Evolutionary conservation across 1,140 invertebrate genomes (phyloP), one percentile per base, ranked within the genome.

Genomic region (Ridgeia piscesae): DNA sequence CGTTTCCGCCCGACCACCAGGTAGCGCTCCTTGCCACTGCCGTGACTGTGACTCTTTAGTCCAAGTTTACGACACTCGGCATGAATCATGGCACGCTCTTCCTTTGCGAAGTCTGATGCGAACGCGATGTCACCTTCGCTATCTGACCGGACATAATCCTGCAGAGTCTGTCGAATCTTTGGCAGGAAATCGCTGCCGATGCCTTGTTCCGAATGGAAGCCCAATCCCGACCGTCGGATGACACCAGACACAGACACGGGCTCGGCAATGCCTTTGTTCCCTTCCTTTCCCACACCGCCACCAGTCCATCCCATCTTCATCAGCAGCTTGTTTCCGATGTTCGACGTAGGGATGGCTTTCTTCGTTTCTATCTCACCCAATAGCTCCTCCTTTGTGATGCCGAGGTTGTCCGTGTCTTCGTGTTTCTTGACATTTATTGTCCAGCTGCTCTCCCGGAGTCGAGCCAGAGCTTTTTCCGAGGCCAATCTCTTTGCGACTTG

Each of bases 241-340:
- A 95, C 94, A 88, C 92, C 93, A 31, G 93, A 94, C 4, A 94
- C 93, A n/a, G 92, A 92, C 0, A 97, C 96, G 50, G 97, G 97
- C 92, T 97, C 97, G 6, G 96, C 95, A n/a, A 97, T 97, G 35
- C 98, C 98, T 93, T 97, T 97, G 27, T 97, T 96, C 0, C 94
- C 95, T 31, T 97, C 96, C 93, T 97, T 97, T 0, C 98, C 98
- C 88, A 98, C 95, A 0, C 97, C 97, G 50, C 97, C 97, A 35
- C 98, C 98, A 35, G 96, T 96, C 98, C 98, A 98, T 0, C 98
- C 98, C 98, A 98, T 98, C 93, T 97, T 95, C 93, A 97, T 97
- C 96, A 98, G 97, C 95, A 98, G 96, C 94, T 97, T 97, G 91
- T 96, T 97, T 11, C 97, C 89, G 91, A 93, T 94, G 94, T 96